Evolutionary conservation across 2,797 vertebrate genomes (phyloP).

Genomic region (Picus viridis): DNA sequence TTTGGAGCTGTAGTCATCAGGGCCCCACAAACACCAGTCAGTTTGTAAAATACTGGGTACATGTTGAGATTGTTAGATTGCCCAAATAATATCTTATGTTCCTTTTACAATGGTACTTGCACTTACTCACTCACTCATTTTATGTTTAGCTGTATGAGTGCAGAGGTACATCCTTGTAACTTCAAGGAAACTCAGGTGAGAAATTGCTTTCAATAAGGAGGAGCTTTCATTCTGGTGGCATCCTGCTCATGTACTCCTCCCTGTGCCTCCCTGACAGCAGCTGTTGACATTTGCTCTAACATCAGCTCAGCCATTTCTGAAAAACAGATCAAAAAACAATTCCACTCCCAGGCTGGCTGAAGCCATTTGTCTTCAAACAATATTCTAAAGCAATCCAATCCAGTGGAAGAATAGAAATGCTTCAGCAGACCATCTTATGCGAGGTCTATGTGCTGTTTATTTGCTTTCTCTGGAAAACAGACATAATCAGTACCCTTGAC

Average conservation of each 20-base stretch:
- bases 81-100: background rate
- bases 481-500: background rate
- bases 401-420: background rate
- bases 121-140: background rate
- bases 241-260: background rate
- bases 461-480: background rate
- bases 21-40: background rate
- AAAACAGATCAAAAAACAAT: background rate
- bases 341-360: background rate
- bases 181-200: background rate
- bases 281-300: background rate
- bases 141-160: background rate
- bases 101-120: background rate
- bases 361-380: background rate
- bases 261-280: background rate
- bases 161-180: background rate
- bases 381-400: background rate
- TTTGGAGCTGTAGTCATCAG: background rate
- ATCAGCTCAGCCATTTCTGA: background rate
- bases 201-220: background rate
- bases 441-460: background rate
- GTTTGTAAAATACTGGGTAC: background rate
- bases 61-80: background rate
- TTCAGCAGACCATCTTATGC: background rate
- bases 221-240: accelerated